A percentile compares a stretch with the other conserved stretches of the same genome.
phyloP scores from a whole-genome alignment of 2,797 vertebrate species.

The Pyrrhura leucotis region DNA sequence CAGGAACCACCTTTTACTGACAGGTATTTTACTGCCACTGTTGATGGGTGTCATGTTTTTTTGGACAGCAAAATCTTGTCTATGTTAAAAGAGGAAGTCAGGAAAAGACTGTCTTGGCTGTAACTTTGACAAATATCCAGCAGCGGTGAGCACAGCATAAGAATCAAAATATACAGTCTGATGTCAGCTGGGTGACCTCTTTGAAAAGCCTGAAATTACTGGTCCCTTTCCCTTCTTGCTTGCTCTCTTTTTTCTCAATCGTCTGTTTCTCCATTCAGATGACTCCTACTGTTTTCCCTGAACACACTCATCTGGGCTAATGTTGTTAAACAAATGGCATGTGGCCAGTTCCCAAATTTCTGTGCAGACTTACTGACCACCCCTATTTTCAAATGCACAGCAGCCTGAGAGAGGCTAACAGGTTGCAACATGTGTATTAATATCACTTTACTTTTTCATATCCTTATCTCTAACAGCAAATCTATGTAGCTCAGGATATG shows the following conservation, averaged over 20 bases:
- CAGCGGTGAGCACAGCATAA: fast-evolving
- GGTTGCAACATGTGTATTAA: background rate
- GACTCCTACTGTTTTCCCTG: background rate
- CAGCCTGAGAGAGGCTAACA: background rate
- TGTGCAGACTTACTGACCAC: background rate
- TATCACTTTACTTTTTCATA: background rate
- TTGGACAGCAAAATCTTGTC: background rate
- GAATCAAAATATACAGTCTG: background rate
- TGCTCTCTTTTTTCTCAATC: background rate
- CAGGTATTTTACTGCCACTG: background rate
- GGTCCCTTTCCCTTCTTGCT: background rate
- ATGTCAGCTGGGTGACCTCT: background rate
- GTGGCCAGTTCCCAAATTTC: background rate
- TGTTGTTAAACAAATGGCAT: background rate
- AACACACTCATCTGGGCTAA: background rate
- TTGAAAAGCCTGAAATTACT: background rate
- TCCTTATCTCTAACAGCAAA: constrained; percentile 45
- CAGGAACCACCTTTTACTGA: background rate
- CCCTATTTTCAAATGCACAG: background rate
- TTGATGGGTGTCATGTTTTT: background rate
- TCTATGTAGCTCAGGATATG: constrained; percentile 48
- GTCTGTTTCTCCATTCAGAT: background rate
- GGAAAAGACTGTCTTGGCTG: background rate
- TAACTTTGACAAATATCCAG: background rate
- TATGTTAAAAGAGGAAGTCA: background rate